Evolutionary conservation across 1,140 invertebrate species (phyloP).

Genomic region (Pentalonia nigronervosa): DNA sequence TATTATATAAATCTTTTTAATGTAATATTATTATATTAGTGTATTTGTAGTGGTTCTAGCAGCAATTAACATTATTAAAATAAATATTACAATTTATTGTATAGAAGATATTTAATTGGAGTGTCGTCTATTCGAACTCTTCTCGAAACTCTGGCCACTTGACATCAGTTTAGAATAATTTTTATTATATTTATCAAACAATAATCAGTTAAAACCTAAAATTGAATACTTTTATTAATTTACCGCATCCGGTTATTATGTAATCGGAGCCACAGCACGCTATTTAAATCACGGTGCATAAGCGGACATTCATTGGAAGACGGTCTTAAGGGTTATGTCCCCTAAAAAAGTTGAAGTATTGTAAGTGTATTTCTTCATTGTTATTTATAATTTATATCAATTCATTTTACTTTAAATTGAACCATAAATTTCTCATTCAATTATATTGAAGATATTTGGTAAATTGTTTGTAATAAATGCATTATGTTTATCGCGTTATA

Average conservation of each 20-base stretch:
- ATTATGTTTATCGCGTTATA: background rate
- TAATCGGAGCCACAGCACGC: background rate
- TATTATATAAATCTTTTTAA: background rate
- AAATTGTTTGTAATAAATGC: background rate
- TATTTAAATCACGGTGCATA: background rate
- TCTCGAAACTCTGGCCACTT: background rate
- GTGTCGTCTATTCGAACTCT: background rate
- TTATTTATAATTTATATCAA: background rate
- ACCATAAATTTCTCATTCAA: background rate
- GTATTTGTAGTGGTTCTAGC: background rate
- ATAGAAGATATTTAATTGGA: background rate
- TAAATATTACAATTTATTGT: background rate
- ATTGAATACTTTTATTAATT: slow-evolving; percentile 35
- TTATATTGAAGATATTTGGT: background rate
- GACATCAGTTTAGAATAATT: background rate
- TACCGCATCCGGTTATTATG: background rate
- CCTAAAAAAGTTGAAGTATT: background rate
- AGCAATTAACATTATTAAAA: background rate
- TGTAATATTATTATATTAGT: background rate
- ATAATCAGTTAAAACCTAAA: slow-evolving; percentile 19
- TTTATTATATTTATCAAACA: background rate
- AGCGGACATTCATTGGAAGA: background rate
- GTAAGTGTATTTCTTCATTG: background rate
- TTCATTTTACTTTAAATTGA: background rate
- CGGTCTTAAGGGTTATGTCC: background rate